Percentiles rank a stretch among this genome's conserved stretches.
Conservation (phyloP, 2,797 vertebrate genomes). For the Tachyglossus aculeatus region DNA sequence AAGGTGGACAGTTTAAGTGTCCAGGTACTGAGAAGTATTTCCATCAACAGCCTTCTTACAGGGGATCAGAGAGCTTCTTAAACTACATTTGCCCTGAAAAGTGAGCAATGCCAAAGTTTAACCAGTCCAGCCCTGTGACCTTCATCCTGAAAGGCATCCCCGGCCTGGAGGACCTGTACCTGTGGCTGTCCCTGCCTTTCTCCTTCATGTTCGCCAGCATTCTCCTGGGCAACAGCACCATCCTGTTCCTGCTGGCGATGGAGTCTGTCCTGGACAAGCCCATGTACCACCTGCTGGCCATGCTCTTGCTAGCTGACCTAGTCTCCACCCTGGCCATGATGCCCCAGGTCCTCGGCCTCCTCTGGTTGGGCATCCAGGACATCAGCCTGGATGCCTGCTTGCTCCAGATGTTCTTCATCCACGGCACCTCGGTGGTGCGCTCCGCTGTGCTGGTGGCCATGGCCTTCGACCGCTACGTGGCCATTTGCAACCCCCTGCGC, state of each 20-base stretch:
- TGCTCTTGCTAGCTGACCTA: constrained; percentile 71
- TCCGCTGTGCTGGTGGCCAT: constrained; percentile 56
- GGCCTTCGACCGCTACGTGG: constrained; percentile 72
- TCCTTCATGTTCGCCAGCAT: constrained; percentile 26
- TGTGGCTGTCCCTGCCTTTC: constrained; percentile 53
- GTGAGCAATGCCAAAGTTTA: no score
- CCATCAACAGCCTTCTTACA: no score
- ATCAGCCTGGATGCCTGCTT: constrained; percentile 67
- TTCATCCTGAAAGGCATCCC: constrained; percentile 56
- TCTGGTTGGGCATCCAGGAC: constrained; percentile 44
- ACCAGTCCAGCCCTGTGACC: not conserved
- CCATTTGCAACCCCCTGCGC: constrained; percentile 51
- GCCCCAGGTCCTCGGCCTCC: constrained; percentile 68
- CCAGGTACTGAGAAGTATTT: no score
- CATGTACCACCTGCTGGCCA: constrained; percentile 75
- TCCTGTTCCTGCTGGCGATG: constrained; percentile 40
- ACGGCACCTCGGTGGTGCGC: constrained; percentile 60
- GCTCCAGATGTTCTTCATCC: constrained; percentile 75
- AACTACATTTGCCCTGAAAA: no score
- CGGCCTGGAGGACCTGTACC: constrained; percentile 33
- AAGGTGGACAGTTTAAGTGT: no score
- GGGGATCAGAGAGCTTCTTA: no score
- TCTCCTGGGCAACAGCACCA: constrained; percentile 42
- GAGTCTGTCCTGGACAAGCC: constrained; percentile 65
- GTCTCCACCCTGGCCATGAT: constrained; percentile 68